Evolutionary conservation across 2,888 invertebrate genomes (phyloP).

Genomic region (Patella ulyssiponensis): DNA sequence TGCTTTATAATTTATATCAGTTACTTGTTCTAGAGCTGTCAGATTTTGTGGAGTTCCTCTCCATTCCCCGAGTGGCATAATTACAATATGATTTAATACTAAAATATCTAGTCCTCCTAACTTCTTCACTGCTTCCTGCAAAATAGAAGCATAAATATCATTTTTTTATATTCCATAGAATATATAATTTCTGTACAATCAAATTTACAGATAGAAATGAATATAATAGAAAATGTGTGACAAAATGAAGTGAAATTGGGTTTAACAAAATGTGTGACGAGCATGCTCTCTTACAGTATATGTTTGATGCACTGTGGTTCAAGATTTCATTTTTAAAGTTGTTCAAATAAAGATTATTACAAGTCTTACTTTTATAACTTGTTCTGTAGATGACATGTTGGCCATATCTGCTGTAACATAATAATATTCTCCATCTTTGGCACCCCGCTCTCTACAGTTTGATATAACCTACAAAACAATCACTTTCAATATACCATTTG

Average conservation of each 20-base stretch:
- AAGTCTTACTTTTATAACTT: conserved; percentile 49
- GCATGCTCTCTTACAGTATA: too few species aligned
- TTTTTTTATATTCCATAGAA: too few species aligned
- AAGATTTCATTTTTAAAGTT: background rate
- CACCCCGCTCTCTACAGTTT: conserved; percentile 47
- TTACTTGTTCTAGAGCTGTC: conserved; percentile 47
- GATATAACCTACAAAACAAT: conserved; percentile 49
- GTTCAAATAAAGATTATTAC: background rate
- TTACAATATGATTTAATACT: conserved; percentile 68
- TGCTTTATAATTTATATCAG: conserved; percentile 66
- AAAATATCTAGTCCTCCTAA: conserved; percentile 67
- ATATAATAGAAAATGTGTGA: background rate
- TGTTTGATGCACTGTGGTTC: too few species aligned
- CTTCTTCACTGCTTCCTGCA: conserved; percentile 52
- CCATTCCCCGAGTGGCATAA: conserved; percentile 59
- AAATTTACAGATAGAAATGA: background rate
- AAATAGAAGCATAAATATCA: background rate
- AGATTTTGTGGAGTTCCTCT: conserved; percentile 57
- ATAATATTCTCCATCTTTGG: conserved; percentile 42
- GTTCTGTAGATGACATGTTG: conserved; percentile 47
- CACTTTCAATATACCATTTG: too few species aligned
- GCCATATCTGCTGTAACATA: conserved; percentile 60
- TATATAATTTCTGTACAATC: too few species aligned
- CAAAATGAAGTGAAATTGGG: background rate
- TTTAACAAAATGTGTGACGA: background rate